Conservation (phyloP, 2,888 invertebrate genomes). For the Rhaphigaster nebulosa region DNA sequence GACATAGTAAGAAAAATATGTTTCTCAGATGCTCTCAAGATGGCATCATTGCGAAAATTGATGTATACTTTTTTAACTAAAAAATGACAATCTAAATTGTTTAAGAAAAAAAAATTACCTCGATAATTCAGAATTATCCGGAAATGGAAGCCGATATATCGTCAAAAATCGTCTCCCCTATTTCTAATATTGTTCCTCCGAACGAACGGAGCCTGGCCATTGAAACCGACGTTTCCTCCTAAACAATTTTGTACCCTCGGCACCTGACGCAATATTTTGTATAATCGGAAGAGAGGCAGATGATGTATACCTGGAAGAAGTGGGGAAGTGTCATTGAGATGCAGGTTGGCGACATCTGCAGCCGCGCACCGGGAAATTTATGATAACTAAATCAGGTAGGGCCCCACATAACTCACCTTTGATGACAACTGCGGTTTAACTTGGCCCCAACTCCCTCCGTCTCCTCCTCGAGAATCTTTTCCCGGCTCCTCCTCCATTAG, state of each 20-base stretch:
- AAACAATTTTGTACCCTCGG: neutral
- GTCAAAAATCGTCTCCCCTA: neutral
- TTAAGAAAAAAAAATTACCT: too few species aligned
- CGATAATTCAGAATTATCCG: too few species aligned
- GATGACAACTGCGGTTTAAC: conserved; percentile 49
- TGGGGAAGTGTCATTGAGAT: conserved; percentile 35
- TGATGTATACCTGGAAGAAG: conserved; percentile 30
- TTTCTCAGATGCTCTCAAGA: too few species aligned
- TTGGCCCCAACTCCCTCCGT: neutral
- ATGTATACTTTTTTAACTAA: too few species aligned
- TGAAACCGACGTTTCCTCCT: neutral
- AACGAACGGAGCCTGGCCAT: neutral
- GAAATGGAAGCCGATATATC: too few species aligned
- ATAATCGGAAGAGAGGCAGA: neutral
- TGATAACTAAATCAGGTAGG: conserved; percentile 54
- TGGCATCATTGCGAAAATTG: too few species aligned
- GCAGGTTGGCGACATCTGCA: conserved; percentile 40
- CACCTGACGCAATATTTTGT: conserved; percentile 12
- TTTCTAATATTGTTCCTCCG: neutral
- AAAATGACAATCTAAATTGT: too few species aligned
- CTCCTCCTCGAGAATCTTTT: neutral
- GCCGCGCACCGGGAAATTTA: conserved; percentile 38
- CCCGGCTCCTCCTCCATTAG: conserved; percentile 4
- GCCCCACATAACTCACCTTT: conserved; percentile 47
- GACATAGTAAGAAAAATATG: too few species aligned